phyloP scores from a whole-genome alignment of 1,140 invertebrate species.

The Heliconius hermathena region DNA sequence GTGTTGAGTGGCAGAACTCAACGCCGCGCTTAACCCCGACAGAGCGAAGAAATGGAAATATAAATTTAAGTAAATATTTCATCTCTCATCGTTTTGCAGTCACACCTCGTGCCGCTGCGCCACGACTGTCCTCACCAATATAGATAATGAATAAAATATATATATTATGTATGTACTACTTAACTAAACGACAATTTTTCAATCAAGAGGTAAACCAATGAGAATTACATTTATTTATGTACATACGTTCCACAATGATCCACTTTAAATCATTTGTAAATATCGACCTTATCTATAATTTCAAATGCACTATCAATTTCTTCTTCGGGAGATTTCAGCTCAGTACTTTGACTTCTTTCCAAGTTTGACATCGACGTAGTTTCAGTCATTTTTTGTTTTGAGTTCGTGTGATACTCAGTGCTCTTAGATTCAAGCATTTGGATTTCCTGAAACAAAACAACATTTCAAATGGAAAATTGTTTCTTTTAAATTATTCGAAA shows the following conservation, averaged over 20 bases:
- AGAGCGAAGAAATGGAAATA: too few relatives aligned
- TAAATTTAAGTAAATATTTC: too few relatives aligned
- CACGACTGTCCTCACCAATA: too few relatives aligned
- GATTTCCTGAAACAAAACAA: constrained; percentile 46
- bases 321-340: constrained; percentile 53
- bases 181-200: too few relatives aligned
- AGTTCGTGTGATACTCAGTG: constrained; percentile 14
- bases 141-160: too few relatives aligned
- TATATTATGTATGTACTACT: too few relatives aligned
- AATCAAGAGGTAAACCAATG: too few relatives aligned
- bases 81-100: too few relatives aligned
- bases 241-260: neutral
- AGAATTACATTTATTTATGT: neutral
- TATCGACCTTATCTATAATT: constrained; percentile 63
- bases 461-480: neutral
- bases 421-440: constrained; percentile 53
- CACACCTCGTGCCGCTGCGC: too few relatives aligned
- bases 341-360: constrained; percentile 43
- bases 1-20: too few relatives aligned
- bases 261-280: neutral
- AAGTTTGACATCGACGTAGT: constrained; percentile 30
- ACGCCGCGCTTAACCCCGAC: too few relatives aligned
- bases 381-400: constrained; percentile 35
- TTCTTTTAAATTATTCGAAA: neutral
- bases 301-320: constrained; percentile 76